A percentile compares a stretch with the other conserved stretches of the same genome.
phyloP scores from a whole-genome alignment of 1,140 invertebrate species.

The Tetraneura akinire region DNA sequence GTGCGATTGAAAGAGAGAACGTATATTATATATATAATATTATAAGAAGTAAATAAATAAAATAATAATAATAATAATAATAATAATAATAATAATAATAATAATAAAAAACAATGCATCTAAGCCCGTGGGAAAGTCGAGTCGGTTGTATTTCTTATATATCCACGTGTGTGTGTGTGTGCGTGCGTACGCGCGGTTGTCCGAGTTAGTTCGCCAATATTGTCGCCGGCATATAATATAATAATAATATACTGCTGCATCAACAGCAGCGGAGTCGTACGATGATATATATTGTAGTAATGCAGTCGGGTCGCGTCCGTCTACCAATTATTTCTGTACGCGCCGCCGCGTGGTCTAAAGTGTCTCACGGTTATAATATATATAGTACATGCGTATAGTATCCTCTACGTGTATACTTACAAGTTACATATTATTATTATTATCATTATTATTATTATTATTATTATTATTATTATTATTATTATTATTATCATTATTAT shows the following conservation, averaged over 20 bases:
- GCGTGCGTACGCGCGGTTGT: constrained; percentile 20
- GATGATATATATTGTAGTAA: not conserved
- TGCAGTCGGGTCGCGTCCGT: constrained; percentile 40
- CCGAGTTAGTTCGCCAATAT: constrained; percentile 25
- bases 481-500: no score
- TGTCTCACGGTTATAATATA: constrained; percentile 40
- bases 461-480: no score
- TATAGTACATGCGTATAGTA: no score
- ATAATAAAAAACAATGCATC: constrained; percentile 1
- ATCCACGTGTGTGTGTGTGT: not conserved
- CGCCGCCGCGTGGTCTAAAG: not conserved
- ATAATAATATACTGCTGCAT: no score
- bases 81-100: not conserved
- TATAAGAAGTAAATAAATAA: constrained; percentile 18
- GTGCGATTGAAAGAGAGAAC: constrained; percentile 28
- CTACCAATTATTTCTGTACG: constrained; percentile 45
- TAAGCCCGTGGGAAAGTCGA: constrained; percentile 43
- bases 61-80: constrained; percentile 20
- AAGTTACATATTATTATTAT: no score
- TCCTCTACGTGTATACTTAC: no score
- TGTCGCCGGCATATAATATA: not conserved
- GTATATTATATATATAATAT: no score
- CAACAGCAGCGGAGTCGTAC: no score
- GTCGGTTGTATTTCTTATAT: constrained; percentile 21
- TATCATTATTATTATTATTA: no score